These are phyloP conservation scores for Thinocorus orbignyianus DNA, from an alignment of 2,113 vertebrate species.

Conservation along the genomic window DNA sequence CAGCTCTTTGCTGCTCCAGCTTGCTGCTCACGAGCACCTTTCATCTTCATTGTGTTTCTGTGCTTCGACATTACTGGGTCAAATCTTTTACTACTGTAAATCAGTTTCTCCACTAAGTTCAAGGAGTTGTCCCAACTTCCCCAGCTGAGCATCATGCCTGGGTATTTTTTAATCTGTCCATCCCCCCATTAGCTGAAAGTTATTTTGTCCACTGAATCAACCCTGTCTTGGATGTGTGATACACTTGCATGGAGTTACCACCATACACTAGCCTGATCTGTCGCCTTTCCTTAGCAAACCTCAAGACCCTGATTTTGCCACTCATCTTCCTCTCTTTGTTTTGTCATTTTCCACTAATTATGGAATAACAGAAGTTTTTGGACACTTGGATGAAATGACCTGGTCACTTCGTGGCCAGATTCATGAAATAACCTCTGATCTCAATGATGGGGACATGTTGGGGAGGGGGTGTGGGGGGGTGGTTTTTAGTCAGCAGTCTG, in stretches of 20 bases:
- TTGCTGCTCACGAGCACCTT: not conserved
- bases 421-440: not conserved
- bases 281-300: not conserved
- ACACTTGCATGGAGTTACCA: accelerated
- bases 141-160: not conserved
- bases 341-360: not conserved
- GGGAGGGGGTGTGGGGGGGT: no score
- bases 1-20: not conserved
- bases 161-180: not conserved
- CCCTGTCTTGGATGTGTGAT: accelerated
- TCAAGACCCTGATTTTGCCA: not conserved
- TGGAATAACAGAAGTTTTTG: not conserved
- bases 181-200: not conserved
- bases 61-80: accelerated
- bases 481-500: not conserved
- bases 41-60: accelerated
- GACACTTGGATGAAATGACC: not conserved
- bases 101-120: not conserved
- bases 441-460: accelerated
- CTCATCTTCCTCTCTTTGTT: not conserved
- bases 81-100: not conserved
- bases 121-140: not conserved
- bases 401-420: not conserved
- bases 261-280: accelerated
- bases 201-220: not conserved